Conservation (phyloP, 2,888 invertebrate genomes). For the Lumbricus terrestris region DNA sequence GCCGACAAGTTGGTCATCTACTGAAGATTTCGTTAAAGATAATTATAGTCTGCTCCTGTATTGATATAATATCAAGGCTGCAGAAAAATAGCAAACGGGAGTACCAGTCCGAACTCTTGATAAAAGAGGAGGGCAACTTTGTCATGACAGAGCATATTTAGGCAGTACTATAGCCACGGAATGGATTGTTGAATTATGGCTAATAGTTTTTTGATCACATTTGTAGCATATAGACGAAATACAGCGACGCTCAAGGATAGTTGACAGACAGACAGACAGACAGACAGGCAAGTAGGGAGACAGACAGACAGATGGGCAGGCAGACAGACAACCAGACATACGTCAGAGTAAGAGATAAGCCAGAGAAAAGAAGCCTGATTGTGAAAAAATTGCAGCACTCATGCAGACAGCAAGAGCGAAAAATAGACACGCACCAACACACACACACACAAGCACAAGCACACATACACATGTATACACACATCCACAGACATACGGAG, state of each 20-base stretch:
- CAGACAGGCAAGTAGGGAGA: background rate
- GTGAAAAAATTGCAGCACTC: too few species aligned
- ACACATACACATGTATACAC: too few species aligned
- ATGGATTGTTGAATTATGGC: background rate
- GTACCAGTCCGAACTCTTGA: too few species aligned
- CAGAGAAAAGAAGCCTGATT: background rate
- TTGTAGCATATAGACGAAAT: background rate
- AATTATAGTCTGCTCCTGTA: too few species aligned
- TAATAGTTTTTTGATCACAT: background rate
- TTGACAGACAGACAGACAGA: background rate
- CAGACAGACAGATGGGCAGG: too few species aligned
- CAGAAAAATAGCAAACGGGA: too few species aligned
- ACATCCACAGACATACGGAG: background rate
- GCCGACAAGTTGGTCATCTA: too few species aligned
- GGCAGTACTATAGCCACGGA: background rate
- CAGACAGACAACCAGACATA: background rate
- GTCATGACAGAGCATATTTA: too few species aligned
- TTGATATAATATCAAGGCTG: too few species aligned
- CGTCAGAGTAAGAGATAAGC: background rate
- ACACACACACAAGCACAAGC: background rate
- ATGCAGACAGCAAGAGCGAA: background rate
- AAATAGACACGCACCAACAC: too few species aligned
- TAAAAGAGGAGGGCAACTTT: too few species aligned
- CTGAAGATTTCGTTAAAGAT: too few species aligned
- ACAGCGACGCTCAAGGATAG: background rate